Percentiles rank a stretch among this genome's conserved stretches.
Conservation (phyloP, 2,797 vertebrate genomes). For the Morelia viridis region DNA sequence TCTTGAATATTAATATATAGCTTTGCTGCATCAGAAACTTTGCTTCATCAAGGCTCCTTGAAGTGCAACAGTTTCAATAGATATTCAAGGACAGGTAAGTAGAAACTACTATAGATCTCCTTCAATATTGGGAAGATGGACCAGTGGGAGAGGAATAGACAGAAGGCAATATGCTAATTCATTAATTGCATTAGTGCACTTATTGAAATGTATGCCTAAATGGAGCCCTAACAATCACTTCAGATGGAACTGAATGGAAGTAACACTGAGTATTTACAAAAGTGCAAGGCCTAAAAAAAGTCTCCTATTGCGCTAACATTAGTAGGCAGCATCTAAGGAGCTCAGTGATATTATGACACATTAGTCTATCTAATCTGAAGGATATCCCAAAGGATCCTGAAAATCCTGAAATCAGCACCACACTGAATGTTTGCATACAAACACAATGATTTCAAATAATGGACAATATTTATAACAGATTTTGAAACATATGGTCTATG, state of each 20-base stretch:
- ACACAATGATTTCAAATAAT: neutral
- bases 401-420: neutral
- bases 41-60: neutral
- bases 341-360: neutral
- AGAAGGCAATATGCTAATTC: neutral
- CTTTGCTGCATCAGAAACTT: neutral
- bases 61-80: neutral
- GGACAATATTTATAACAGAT: neutral
- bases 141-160: neutral
- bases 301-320: neutral
- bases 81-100: neutral
- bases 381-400: slow-evolving; percentile 26
- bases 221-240: neutral
- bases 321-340: neutral
- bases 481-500: neutral
- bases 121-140: neutral
- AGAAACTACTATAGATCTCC: neutral
- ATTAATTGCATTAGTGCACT: neutral
- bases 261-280: neutral
- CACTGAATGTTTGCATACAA: neutral
- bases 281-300: neutral
- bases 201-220: neutral
- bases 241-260: neutral
- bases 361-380: neutral
- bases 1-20: neutral